phyloP scores from a whole-genome alignment of 2,113 vertebrate species.

The Cynoglossus semilaevis region DNA sequence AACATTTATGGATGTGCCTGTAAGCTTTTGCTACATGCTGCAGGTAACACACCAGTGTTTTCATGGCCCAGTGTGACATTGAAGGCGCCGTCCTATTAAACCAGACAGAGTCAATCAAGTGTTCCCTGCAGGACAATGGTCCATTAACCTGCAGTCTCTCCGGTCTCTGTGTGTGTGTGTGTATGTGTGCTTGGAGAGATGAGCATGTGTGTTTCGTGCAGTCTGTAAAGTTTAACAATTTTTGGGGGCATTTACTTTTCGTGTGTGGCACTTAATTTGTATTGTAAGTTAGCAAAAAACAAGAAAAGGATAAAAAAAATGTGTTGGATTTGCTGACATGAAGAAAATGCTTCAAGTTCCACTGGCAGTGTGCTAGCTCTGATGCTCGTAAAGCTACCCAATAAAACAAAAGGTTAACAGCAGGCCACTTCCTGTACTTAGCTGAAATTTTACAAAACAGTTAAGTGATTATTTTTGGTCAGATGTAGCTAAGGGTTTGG shows the following conservation, averaged over 20 bases:
- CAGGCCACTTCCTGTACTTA: too few species aligned
- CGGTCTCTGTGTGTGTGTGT: slow-evolving; percentile 5
- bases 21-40: slow-evolving; percentile 11
- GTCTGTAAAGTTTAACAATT: too few species aligned
- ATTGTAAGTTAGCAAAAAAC: too few species aligned
- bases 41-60: slow-evolving; percentile 13
- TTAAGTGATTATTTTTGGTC: too few species aligned
- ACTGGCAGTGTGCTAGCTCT: too few species aligned
- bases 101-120: slow-evolving; percentile 49
- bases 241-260: too few species aligned
- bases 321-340: slow-evolving; percentile 20
- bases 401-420: too few species aligned
- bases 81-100: slow-evolving; percentile 41
- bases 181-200: background rate
- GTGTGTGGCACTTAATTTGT: background rate
- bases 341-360: too few species aligned
- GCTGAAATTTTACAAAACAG: too few species aligned
- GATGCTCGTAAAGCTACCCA: too few species aligned
- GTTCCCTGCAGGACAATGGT: slow-evolving; percentile 40
- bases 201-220: background rate
- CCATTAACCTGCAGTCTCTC: slow-evolving; percentile 46
- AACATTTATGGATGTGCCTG: slow-evolving; percentile 18
- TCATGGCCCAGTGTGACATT: slow-evolving; percentile 36
- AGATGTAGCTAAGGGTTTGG: too few species aligned
- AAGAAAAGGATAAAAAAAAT: background rate